A percentile compares a stretch with the other conserved stretches of the same genome.
phyloP scores from a whole-genome alignment of 2,113 vertebrate genomes.

The Epinephelus cyanopodus region DNA sequence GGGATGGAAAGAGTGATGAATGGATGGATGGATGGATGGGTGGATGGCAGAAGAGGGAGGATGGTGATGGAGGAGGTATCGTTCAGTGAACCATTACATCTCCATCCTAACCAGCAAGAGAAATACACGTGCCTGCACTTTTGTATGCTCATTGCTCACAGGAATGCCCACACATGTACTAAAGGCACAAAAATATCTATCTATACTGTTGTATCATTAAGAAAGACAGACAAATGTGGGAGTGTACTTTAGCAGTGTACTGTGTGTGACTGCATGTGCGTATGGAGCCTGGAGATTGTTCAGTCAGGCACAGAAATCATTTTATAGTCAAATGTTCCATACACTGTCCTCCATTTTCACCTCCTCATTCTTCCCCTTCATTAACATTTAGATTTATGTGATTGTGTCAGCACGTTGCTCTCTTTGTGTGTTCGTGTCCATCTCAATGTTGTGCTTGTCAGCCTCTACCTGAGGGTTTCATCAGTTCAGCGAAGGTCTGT shows the following conservation, averaged over 20 bases:
- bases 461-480: not conserved
- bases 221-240: not conserved
- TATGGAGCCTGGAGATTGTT: not conserved
- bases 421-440: not conserved
- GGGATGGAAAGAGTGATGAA: conserved; percentile 33
- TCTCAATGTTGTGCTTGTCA: not conserved
- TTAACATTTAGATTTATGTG: conserved; percentile 58
- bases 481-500: not conserved
- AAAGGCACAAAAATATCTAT: conserved; percentile 3
- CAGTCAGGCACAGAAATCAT: not conserved
- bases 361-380: conserved; percentile 8
- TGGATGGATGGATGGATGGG: conserved; percentile 33
- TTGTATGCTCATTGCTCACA: conserved; percentile 10
- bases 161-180: conserved; percentile 35
- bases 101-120: conserved; percentile 32
- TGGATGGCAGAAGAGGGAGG: conserved; percentile 33
- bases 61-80: conserved; percentile 43
- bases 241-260: not conserved
- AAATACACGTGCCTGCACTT: not conserved
- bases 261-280: not conserved
- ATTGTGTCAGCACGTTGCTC: conserved; percentile 7
- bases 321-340: conserved; percentile 19
- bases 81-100: conserved; percentile 36
- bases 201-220: conserved; percentile 1
- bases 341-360: not conserved